A percentile compares a stretch with the other conserved stretches of the same genome.
These are phyloP conservation scores for Parascotia fuliginaria DNA, from an alignment of 2,888 invertebrate species.

Conservation along the genomic window DNA sequence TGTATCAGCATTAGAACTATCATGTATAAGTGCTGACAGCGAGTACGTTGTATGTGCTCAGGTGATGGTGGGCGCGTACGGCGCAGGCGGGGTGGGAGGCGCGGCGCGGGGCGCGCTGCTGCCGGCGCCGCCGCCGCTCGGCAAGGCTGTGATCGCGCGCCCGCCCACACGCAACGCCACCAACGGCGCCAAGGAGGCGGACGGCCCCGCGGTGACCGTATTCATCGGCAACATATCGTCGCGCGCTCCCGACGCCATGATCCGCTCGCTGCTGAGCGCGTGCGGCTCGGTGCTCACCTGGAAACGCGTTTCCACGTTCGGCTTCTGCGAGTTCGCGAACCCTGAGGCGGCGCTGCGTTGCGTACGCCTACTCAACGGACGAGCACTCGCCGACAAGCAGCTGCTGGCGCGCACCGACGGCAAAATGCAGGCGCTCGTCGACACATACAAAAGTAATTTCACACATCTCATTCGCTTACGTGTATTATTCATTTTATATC, in stretches of 20 bases:
- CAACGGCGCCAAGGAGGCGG: slow-evolving; percentile 75
- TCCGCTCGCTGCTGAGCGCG: slow-evolving; percentile 95
- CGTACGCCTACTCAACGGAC: slow-evolving; percentile 96
- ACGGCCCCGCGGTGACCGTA: slow-evolving; percentile 97
- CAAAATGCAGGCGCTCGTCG: slow-evolving; percentile 97
- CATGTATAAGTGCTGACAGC: background rate
- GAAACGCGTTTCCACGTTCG: slow-evolving; percentile 99
- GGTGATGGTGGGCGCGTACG: slow-evolving; percentile 80
- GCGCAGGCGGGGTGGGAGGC: slow-evolving; percentile 41
- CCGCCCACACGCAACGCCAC: slow-evolving; percentile 64
- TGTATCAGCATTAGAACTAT: background rate
- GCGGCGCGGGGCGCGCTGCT: slow-evolving; percentile 49
- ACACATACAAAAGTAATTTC: slow-evolving; percentile 93
- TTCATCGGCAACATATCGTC: slow-evolving; percentile 95
- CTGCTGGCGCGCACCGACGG: slow-evolving; percentile 98
- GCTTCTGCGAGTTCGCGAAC: slow-evolving; percentile 97
- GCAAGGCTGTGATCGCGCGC: slow-evolving; percentile 64
- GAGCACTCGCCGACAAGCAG: slow-evolving; percentile 96
- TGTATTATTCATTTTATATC: too few relatives aligned
- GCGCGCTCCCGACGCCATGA: slow-evolving; percentile 97
- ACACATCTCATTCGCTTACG: too few relatives aligned
- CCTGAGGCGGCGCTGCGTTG: slow-evolving; percentile 98
- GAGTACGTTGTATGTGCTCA: slow-evolving; percentile 29
- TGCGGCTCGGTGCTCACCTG: slow-evolving; percentile 98
- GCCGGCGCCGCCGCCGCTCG: slow-evolving; percentile 30